phyloP scores from a whole-genome alignment of 2,888 invertebrate species.

The Thyatira batis region DNA sequence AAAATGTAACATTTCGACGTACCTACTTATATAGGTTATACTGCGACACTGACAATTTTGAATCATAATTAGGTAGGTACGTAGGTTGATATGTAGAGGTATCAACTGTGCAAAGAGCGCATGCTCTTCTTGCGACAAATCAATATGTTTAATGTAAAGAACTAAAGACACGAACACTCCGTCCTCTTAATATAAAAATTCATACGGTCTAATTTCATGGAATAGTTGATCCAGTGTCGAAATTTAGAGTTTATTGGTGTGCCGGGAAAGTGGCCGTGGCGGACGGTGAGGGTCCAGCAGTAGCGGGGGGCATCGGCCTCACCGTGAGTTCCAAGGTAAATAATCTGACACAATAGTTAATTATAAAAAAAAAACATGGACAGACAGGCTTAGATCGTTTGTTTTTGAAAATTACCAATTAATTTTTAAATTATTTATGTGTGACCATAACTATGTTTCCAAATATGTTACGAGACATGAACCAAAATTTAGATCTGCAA shows the following conservation, averaged over 20 bases:
- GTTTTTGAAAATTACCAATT: too few relatives aligned
- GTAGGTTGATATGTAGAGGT: not conserved
- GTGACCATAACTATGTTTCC: too few relatives aligned
- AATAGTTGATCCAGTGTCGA: slow-evolving; percentile 16
- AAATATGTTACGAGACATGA: too few relatives aligned
- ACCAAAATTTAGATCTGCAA: too few relatives aligned
- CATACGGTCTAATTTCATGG: not conserved
- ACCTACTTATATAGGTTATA: too few relatives aligned
- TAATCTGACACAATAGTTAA: slow-evolving; percentile 1
- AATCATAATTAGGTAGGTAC: too few relatives aligned
- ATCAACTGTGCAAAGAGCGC: not conserved
- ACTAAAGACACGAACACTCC: not conserved
- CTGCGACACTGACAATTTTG: not conserved
- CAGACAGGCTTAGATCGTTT: too few relatives aligned
- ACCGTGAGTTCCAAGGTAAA: slow-evolving; percentile 78
- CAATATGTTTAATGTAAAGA: not conserved
- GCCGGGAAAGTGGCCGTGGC: slow-evolving; percentile 66
- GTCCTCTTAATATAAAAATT: not conserved
- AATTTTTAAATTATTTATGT: too few relatives aligned
- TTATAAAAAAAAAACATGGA: too few relatives aligned
- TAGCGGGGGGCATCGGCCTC: slow-evolving; percentile 78
- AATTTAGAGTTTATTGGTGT: slow-evolving; percentile 43
- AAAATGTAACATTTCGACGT: too few relatives aligned
- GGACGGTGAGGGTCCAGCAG: slow-evolving; percentile 66
- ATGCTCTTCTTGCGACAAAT: slow-evolving; percentile 2